Percentiles rank a stretch among this genome's conserved stretches.
Conservation (phyloP, 2,113 vertebrate species). For the Notiomystis cincta region DNA sequence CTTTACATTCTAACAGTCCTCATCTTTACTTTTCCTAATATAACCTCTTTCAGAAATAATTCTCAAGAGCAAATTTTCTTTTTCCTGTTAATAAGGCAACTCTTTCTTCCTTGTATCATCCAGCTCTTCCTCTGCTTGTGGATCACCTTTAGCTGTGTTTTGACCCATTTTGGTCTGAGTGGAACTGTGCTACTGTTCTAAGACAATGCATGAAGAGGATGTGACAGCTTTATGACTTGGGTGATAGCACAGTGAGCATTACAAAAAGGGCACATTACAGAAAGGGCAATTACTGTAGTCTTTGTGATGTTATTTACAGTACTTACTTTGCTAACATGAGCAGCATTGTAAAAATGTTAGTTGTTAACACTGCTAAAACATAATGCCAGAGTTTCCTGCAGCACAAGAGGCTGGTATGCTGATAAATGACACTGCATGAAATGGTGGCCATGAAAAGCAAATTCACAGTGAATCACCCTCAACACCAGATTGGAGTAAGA, state of each 20-base stretch:
- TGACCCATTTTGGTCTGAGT: background rate
- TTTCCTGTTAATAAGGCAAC: background rate
- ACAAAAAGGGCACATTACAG: background rate
- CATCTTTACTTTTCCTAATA: background rate
- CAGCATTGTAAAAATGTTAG: conserved; percentile 15
- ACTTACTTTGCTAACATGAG: conserved; percentile 12
- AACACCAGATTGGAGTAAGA: background rate
- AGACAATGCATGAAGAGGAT: background rate
- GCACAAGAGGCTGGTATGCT: background rate
- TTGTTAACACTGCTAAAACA: background rate
- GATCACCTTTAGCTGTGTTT: background rate
- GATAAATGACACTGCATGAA: conserved; percentile 20
- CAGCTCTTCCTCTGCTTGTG: background rate
- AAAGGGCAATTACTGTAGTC: background rate
- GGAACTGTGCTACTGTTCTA: background rate
- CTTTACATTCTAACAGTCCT: background rate
- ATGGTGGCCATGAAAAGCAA: conserved; percentile 20
- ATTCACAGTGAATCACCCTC: conserved; percentile 20
- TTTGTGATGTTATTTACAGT: conserved; percentile 40
- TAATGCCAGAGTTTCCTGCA: conserved; percentile 1
- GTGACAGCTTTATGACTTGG: conserved; percentile 22
- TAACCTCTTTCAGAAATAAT: background rate
- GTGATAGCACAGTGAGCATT: background rate
- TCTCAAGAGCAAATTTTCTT: background rate
- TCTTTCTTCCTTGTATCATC: background rate